Percentiles rank a stretch among this genome's conserved stretches.
phyloP scores from a whole-genome alignment of 2,113 vertebrate species.

The Orycteropus afer region DNA sequence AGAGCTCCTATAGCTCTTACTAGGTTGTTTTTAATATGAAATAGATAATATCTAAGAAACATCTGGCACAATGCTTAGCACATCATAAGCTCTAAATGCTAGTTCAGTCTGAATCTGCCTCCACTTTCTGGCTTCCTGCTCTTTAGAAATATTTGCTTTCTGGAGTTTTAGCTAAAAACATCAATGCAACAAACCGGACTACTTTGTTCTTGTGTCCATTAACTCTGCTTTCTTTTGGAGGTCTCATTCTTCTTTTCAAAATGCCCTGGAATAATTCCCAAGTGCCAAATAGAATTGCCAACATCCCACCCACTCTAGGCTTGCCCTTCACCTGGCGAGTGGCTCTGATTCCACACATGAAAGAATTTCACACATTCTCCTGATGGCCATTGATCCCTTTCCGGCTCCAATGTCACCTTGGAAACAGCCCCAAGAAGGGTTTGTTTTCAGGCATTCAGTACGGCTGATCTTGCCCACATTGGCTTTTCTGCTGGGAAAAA shows the following conservation, averaged over 20 bases:
- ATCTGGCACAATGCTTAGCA: background rate
- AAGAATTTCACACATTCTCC: constrained; percentile 40
- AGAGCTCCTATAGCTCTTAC: too few species aligned
- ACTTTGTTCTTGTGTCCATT: background rate
- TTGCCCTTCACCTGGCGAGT: background rate
- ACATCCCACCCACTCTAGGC: background rate
- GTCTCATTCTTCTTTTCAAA: background rate
- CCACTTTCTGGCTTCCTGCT: background rate
- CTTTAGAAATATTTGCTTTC: background rate
- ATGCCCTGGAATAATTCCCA: background rate
- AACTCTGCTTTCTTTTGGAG: background rate
- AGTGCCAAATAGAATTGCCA: background rate
- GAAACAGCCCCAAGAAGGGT: background rate
- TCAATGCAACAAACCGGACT: background rate
- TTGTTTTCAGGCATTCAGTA: background rate
- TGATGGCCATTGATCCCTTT: background rate
- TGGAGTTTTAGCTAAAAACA: constrained; percentile 6
- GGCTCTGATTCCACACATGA: constrained; percentile 33
- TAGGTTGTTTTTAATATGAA: background rate
- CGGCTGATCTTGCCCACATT: background rate
- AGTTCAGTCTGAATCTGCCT: background rate
- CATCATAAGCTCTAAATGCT: background rate
- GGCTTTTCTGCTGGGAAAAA: background rate
- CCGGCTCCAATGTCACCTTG: background rate
- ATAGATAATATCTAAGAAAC: background rate